Percentiles rank a stretch among this genome's conserved stretches.
Evolutionary conservation across 2,797 vertebrate genomes (phyloP).

Genomic region (Dallia pectoralis): DNA sequence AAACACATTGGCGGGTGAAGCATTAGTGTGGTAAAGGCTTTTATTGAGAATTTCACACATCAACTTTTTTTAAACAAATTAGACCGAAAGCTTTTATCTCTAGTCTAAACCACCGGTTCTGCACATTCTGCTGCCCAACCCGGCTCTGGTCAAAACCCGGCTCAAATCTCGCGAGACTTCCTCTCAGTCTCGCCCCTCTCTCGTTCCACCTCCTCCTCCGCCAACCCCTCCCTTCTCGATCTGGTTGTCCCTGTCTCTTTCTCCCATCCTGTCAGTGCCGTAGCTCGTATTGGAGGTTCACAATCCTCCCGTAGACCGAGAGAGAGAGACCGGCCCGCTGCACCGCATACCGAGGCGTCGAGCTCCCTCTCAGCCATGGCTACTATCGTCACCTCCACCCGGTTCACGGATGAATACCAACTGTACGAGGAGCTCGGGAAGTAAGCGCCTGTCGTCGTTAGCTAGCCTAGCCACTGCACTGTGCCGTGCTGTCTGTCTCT

Average conservation of each 20-base stretch:
- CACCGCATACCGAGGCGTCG: conserved; percentile 56
- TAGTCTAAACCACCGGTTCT: not conserved
- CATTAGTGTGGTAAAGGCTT: too few relatives aligned
- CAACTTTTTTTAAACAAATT: too few relatives aligned
- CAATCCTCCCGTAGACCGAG: conserved; percentile 58
- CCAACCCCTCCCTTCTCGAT: conserved; percentile 65
- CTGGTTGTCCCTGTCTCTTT: conserved; percentile 60
- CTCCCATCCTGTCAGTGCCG: conserved; percentile 67
- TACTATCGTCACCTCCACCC: conserved; percentile 88
- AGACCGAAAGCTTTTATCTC: too few relatives aligned
- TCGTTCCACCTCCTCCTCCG: conserved; percentile 61
- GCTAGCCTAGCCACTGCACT: conserved; percentile 41
- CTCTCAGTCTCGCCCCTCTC: conserved; percentile 6
- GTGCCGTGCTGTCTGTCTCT: conserved; percentile 15
- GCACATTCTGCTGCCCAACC: not conserved
- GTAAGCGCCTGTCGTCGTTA: conserved; percentile 76
- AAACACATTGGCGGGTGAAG: too few relatives aligned
- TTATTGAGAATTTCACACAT: too few relatives aligned
- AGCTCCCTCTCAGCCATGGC: conserved; percentile 61
- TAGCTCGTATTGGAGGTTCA: conserved; percentile 66
- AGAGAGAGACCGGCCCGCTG: conserved; percentile 64
- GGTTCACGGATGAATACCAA: conserved; percentile 97
- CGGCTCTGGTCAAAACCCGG: not conserved
- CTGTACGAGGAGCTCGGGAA: conserved; percentile 98
- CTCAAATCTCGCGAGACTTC: conserved; percentile 13